Evolutionary conservation across 1,140 invertebrate genomes (phyloP), one percentile per base, ranked within the genome.

Genomic region (Chironomus striatipennis): DNA sequence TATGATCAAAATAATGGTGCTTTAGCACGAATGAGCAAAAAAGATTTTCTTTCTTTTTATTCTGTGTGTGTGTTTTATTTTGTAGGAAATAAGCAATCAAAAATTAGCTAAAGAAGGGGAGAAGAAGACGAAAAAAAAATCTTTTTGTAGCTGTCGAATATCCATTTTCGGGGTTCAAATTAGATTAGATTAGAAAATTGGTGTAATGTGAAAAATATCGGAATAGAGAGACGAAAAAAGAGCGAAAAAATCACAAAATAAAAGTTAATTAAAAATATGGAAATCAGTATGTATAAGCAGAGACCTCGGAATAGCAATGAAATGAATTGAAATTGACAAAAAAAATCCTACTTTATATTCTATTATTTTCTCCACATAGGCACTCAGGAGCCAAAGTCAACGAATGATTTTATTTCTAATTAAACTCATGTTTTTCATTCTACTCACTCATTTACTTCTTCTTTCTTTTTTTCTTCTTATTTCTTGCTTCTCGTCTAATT

Each of bases 251-350:
- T 10, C 20, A 21, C 17, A 70, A 7, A 57, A 70, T 17, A 70
- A 70, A 70, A 70, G 65, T 70, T 70, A 70, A 70, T 70, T 70
- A 70, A 70, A 70, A 70, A 70, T 70, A 70, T 70, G 65, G 17
- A 20, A 70, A 70, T 70, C 65, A 70, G 65, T 20, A n/a, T 34
- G 24, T 34, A 34, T 34, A 34, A 34, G 24, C 24, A 57, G 47
- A 12, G 47, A 57, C 47, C 47, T 57, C 47, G 47, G 12, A 57
- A n/a, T n/a, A n/a, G 47, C 47, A 57, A 57, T 57, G 47, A 57
- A 57, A 57, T 47, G 43, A 47, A 15, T 34, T 34, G 24, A 34
- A 34, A 34, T 34, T 34, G 24, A 34, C 24, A 34, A 34, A 34
- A 34, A 5, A 34, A 34, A 2, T 57, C 47, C 47, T 57, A 57